These are phyloP conservation scores for Myathropa florea DNA, from an alignment of 2,888 invertebrate genomes.

Conservation along the genomic window DNA sequence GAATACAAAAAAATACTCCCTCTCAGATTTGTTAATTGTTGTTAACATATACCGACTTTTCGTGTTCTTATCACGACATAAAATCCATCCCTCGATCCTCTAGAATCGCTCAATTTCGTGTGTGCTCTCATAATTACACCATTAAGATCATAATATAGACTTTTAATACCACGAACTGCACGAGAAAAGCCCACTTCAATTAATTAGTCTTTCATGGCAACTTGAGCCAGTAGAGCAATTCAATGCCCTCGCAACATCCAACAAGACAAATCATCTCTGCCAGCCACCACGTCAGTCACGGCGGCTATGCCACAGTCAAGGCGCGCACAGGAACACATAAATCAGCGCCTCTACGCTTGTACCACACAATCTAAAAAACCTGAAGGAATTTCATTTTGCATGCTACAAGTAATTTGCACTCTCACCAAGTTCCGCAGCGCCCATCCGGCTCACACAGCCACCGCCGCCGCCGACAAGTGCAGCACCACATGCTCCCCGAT, in stretches of 20 bases:
- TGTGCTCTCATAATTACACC: slow-evolving; percentile 32
- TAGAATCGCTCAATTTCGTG: slow-evolving; percentile 5
- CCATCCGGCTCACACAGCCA: slow-evolving; percentile 42
- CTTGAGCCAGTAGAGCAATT: slow-evolving; percentile 20
- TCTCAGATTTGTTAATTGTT: too few relatives aligned
- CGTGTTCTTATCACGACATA: background rate
- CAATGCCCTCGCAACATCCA: slow-evolving; percentile 31
- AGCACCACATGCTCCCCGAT: slow-evolving; percentile 1
- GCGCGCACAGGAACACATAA: slow-evolving; percentile 66
- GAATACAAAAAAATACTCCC: too few relatives aligned
- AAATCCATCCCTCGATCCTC: background rate
- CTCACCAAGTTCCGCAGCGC: slow-evolving; percentile 65
- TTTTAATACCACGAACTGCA: slow-evolving; percentile 28
- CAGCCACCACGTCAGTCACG: background rate
- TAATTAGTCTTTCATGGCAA: slow-evolving; percentile 60
- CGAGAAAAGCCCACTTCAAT: slow-evolving; percentile 50
- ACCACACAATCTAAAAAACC: slow-evolving; percentile 53
- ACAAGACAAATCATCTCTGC: slow-evolving; percentile 38
- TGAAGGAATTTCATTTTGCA: slow-evolving; percentile 67
- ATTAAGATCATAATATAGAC: slow-evolving; percentile 55
- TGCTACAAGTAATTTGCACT: slow-evolving; percentile 69
- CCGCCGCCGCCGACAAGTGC: slow-evolving; percentile 37
- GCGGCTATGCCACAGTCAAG: slow-evolving; percentile 2
- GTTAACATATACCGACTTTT: background rate
- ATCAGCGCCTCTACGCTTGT: slow-evolving; percentile 69